Percentiles rank a stretch among this genome's conserved stretches.
Conservation (phyloP, 2,888 invertebrate species). For the Itoplectis maculator region DNA sequence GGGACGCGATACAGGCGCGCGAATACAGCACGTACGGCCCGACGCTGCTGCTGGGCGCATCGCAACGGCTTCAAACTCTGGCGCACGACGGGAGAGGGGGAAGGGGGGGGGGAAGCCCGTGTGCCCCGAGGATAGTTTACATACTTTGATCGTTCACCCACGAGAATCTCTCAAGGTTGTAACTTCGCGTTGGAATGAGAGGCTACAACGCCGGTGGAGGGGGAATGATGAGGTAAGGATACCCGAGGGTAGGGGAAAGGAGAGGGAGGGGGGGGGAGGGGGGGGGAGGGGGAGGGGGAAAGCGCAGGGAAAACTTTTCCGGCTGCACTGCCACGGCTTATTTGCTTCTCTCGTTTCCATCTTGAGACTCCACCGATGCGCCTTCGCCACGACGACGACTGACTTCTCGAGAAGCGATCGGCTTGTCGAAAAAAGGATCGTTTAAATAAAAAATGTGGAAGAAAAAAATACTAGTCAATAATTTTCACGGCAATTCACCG, state of each 20-base stretch:
- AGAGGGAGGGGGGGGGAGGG: too few relatives aligned
- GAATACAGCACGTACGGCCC: conserved; percentile 37
- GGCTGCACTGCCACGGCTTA: conserved; percentile 16
- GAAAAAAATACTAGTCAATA: not conserved
- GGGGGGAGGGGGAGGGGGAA: conserved; percentile 20
- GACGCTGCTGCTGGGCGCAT: not conserved
- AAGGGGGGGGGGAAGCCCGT: too few relatives aligned
- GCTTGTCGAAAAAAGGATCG: conserved; percentile 1
- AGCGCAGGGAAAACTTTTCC: conserved; percentile 59
- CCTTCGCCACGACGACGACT: not conserved
- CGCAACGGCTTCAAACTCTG: conserved; percentile 57
- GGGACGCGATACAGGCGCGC: conserved; percentile 9
- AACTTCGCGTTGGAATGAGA: conserved; percentile 57
- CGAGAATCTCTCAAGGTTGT: conserved; percentile 69
- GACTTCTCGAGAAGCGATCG: conserved; percentile 18
- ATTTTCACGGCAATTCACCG: too few relatives aligned
- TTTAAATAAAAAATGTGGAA: not conserved
- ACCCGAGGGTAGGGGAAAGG: too few relatives aligned
- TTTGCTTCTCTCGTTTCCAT: conserved; percentile 40
- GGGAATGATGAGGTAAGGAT: conserved; percentile 28
- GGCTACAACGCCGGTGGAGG: conserved; percentile 4
- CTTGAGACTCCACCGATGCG: conserved; percentile 12
- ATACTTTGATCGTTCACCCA: conserved; percentile 71
- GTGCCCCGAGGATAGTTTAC: conserved; percentile 68
- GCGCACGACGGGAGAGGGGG: conserved; percentile 1